These are phyloP conservation scores for Hystrix cristata DNA, from an alignment of 2,113 vertebrate species.

Conservation along the genomic window DNA sequence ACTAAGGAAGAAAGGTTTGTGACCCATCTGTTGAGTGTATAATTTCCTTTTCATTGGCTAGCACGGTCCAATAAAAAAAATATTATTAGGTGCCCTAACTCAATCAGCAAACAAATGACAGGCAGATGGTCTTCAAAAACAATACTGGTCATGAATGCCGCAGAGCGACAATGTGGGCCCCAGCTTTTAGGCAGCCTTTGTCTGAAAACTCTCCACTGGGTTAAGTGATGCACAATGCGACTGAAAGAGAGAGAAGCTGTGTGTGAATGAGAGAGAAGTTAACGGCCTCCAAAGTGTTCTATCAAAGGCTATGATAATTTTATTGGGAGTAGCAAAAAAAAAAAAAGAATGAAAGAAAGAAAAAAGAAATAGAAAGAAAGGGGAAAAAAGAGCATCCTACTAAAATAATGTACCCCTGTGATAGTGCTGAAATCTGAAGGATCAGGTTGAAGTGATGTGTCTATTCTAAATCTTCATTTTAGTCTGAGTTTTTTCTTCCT, in stretches of 20 bases:
- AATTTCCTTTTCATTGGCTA: constrained; percentile 83
- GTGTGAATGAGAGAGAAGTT: constrained; percentile 82
- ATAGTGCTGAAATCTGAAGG: constrained; percentile 26
- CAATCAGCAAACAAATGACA: constrained; percentile 85
- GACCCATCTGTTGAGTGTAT: constrained; percentile 85
- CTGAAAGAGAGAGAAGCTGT: constrained; percentile 79
- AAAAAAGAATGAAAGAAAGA: background rate
- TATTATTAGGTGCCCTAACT: constrained; percentile 85
- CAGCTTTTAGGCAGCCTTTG: constrained; percentile 78
- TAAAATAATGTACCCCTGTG: constrained; percentile 64
- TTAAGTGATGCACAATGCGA: constrained; percentile 83
- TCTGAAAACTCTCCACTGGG: constrained; percentile 81
- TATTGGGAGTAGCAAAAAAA: constrained; percentile 44
- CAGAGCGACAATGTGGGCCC: constrained; percentile 64
- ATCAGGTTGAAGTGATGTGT: background rate
- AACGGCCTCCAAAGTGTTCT: constrained; percentile 75
- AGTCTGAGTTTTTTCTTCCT: background rate
- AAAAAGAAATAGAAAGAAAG: background rate
- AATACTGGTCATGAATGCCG: constrained; percentile 76
- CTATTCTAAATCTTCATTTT: constrained; percentile 60
- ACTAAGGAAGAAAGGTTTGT: constrained; percentile 80
- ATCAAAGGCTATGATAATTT: constrained; percentile 82
- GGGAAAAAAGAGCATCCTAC: constrained; percentile 7
- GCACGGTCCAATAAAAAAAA: constrained; percentile 77
- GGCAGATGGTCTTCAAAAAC: constrained; percentile 85